Conservation (phyloP, 2,113 vertebrate species). For the Misgurnus mizolepis region DNA sequence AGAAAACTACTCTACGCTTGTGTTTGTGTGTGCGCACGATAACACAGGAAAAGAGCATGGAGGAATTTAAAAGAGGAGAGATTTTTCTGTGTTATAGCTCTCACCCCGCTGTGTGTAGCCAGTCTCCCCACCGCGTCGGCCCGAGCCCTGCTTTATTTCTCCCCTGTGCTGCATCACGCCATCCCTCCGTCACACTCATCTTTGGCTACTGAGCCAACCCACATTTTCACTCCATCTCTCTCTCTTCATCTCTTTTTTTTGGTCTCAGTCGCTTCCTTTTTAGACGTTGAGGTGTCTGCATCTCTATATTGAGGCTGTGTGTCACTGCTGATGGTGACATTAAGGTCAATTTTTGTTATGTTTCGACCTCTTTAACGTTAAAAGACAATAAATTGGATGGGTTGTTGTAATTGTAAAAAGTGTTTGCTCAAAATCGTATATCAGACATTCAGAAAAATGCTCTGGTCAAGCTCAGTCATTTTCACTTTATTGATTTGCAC, state of each 20-base stretch:
- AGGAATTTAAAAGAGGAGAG: conserved; percentile 44
- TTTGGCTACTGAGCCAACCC: conserved; percentile 28
- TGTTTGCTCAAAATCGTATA: too few species aligned
- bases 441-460: too few species aligned
- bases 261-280: not conserved
- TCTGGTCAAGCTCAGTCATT: too few species aligned
- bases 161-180: conserved; percentile 5
- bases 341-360: not conserved
- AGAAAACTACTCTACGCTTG: conserved; percentile 3
- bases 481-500: too few species aligned
- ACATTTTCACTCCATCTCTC: conserved; percentile 18
- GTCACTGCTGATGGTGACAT: conserved; percentile 22
- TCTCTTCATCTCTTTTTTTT: not conserved
- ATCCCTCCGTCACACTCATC: conserved; percentile 35
- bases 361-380: too few species aligned
- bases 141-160: conserved; percentile 29
- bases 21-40: conserved; percentile 29
- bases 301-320: conserved; percentile 29
- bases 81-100: conserved; percentile 33
- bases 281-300: conserved; percentile 16
- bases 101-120: conserved; percentile 38
- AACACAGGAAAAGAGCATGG: conserved; percentile 9
- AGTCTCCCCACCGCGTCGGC: conserved; percentile 40
- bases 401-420: too few species aligned
- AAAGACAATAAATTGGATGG: too few species aligned